These are phyloP conservation scores for Brachypodius melanocephalos DNA, from an alignment of 2,113 vertebrate genomes.

Conservation along the genomic window DNA sequence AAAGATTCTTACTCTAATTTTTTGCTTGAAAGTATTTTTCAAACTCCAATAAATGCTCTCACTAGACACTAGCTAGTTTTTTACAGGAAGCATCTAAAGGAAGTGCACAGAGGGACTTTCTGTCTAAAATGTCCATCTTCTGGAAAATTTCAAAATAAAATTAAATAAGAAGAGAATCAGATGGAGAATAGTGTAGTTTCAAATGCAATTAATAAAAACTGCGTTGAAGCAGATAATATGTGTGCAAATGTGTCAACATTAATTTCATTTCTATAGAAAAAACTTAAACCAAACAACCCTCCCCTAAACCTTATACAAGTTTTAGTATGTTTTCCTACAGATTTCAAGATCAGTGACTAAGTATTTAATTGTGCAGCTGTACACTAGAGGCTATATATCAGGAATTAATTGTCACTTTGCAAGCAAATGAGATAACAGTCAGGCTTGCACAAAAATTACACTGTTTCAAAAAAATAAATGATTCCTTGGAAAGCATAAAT, in stretches of 20 bases:
- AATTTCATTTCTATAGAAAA: not conserved
- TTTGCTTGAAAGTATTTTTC: not conserved
- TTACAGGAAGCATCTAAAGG: not conserved
- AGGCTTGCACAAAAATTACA: conserved; percentile 60
- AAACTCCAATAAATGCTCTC: not conserved
- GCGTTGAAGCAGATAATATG: not conserved
- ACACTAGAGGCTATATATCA: conserved; percentile 27
- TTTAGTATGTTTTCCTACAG: not conserved
- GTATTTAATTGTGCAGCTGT: conserved; percentile 29
- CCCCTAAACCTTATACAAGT: not conserved
- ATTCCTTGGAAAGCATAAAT: conserved; percentile 54
- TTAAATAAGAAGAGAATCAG: not conserved
- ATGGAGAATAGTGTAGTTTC: not conserved
- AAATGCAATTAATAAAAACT: not conserved
- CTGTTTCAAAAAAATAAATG: conserved; percentile 50
- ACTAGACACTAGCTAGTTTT: not conserved
- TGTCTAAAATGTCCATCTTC: not conserved
- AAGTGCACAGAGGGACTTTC: not conserved
- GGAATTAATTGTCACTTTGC: conserved; percentile 62
- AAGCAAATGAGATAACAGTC: conserved; percentile 62
- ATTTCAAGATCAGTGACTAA: conserved; percentile 17
- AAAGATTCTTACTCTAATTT: not conserved
- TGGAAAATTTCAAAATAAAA: not conserved
- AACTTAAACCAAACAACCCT: not conserved
- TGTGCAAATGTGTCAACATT: not conserved